These are phyloP conservation scores for Thereva unica DNA, from an alignment of 2,888 invertebrate genomes.

Conservation along the genomic window DNA sequence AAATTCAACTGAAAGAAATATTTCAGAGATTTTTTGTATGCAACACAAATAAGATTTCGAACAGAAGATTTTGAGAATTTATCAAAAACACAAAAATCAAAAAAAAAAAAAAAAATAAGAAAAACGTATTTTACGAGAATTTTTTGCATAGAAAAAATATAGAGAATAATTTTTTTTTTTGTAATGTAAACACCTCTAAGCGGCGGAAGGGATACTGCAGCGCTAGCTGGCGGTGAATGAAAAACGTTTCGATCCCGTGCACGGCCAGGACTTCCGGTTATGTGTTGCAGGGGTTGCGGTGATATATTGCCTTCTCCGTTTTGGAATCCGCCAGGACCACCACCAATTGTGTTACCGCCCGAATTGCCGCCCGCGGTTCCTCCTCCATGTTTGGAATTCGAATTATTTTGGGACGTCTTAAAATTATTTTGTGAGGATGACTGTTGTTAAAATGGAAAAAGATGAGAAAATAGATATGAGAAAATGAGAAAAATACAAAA, in stretches of 20 bases:
- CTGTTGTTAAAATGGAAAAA: constrained; percentile 30
- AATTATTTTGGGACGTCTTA: constrained; percentile 43
- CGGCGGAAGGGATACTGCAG: constrained; percentile 54
- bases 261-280: constrained; percentile 57
- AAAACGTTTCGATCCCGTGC: constrained; percentile 58
- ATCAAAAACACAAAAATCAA: too few species aligned
- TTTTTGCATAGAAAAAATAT: constrained; percentile 10
- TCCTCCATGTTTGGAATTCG: constrained; percentile 40
- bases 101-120: too few species aligned
- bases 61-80: too few species aligned
- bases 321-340: constrained; percentile 14
- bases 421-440: constrained; percentile 45
- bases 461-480: constrained; percentile 28
- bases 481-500: constrained; percentile 17
- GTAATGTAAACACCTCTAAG: constrained; percentile 52
- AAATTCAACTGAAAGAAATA: too few species aligned
- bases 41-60: too few species aligned
- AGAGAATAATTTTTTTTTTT: constrained; percentile 1
- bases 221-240: constrained; percentile 53
- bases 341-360: not conserved
- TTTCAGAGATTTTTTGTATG: too few species aligned
- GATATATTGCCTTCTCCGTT: constrained; percentile 43
- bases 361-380: constrained; percentile 40
- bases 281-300: constrained; percentile 52
- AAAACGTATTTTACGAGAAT: not conserved